phyloP scores from a whole-genome alignment of 2,888 invertebrate species.

The Paralinhomoeus sp. region DNA sequence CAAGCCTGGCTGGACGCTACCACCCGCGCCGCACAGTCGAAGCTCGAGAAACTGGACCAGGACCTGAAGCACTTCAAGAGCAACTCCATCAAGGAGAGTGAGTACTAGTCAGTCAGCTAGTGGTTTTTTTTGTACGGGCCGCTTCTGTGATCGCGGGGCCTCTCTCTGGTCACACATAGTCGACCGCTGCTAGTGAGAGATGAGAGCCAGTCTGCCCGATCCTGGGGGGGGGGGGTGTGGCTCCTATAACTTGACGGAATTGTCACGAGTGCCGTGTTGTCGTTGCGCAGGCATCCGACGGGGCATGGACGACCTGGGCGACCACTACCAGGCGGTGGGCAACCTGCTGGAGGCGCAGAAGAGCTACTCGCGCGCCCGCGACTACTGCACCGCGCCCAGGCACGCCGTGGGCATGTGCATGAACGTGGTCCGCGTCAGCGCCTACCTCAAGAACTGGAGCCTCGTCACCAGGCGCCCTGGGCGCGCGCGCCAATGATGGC shows the following conservation, averaged over 20 bases:
- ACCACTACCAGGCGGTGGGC: conserved; percentile 88
- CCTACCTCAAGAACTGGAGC: conserved; percentile 91
- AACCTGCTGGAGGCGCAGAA: conserved; percentile 86
- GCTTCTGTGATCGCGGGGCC: too few relatives aligned
- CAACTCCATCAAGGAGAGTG: conserved; percentile 37
- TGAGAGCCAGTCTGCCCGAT: too few relatives aligned
- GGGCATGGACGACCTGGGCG: conserved; percentile 62
- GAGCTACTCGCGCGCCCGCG: conserved; percentile 84
- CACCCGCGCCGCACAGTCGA: conserved; percentile 76
- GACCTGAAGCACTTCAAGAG: conserved; percentile 63
- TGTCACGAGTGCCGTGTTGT: too few relatives aligned
- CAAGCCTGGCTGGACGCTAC: conserved; percentile 67
- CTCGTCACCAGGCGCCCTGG: conserved; percentile 89
- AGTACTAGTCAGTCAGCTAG: too few relatives aligned
- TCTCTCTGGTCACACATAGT: too few relatives aligned
- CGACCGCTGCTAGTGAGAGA: too few relatives aligned
- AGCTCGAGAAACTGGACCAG: conserved; percentile 38
- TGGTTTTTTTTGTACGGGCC: too few relatives aligned
- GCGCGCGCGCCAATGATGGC: conserved; percentile 59
- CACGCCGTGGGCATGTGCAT: conserved; percentile 43
- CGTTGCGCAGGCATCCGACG: too few relatives aligned
- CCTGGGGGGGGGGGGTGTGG: too few relatives aligned
- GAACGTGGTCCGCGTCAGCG: conserved; percentile 40
- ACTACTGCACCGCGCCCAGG: conserved; percentile 94
- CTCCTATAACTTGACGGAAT: too few relatives aligned